A percentile compares a stretch with the other conserved stretches of the same genome.
phyloP scores from a whole-genome alignment of 2,797 vertebrate genomes.

The Rhabdomys pumilio region DNA sequence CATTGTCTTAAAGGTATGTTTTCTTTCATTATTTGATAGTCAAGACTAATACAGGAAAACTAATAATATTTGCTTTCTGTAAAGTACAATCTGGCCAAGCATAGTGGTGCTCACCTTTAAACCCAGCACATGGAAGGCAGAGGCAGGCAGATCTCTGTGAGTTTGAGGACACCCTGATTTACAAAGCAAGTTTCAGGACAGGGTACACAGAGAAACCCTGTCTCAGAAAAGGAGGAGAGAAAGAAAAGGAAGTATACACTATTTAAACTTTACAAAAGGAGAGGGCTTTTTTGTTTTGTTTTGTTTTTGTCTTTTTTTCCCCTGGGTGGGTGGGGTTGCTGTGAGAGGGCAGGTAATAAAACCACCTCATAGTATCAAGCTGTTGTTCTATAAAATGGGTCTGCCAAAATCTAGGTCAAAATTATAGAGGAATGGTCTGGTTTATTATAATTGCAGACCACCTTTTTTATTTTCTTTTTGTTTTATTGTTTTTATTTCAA shows the following conservation, averaged over 20 bases:
- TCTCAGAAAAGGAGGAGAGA: neutral
- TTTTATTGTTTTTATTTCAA: neutral
- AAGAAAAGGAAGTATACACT: neutral
- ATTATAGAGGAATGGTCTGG: slow-evolving; percentile 34
- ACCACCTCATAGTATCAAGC: neutral
- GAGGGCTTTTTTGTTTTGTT: neutral
- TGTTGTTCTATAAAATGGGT: slow-evolving; percentile 37
- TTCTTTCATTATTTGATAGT: slow-evolving; percentile 54
- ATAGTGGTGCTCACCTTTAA: neutral
- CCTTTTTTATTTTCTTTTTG: neutral
- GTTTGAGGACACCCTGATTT: too few relatives aligned
- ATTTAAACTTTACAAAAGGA: slow-evolving; percentile 20
- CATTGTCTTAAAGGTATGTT: slow-evolving; percentile 52
- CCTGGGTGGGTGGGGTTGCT: neutral
- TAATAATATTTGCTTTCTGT: slow-evolving; percentile 33
- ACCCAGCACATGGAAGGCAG: neutral
- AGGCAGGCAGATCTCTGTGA: neutral
- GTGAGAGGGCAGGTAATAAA: neutral
- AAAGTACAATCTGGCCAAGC: slow-evolving; percentile 25
- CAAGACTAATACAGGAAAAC: slow-evolving; percentile 50
- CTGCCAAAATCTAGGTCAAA: slow-evolving; percentile 24
- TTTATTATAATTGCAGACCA: slow-evolving; percentile 47
- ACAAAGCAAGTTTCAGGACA: neutral
- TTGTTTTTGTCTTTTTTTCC: neutral
- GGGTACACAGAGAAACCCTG: neutral